phyloP scores from a whole-genome alignment of 2,888 invertebrate genomes.

The Heteromyza rotundicornis region DNA sequence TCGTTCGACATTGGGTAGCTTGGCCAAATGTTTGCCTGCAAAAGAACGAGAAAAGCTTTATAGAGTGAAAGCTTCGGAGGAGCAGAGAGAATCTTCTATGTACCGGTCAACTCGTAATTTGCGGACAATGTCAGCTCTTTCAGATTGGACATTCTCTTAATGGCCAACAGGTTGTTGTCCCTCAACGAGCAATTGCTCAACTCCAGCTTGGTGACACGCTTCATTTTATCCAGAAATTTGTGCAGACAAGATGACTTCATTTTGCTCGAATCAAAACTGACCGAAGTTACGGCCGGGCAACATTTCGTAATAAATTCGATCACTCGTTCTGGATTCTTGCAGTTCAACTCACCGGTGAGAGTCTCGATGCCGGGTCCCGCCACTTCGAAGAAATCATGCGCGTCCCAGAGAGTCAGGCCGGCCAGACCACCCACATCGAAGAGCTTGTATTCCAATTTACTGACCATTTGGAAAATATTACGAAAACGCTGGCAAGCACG shows the following conservation, averaged over 20 bases:
- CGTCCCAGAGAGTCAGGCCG: conserved; percentile 25
- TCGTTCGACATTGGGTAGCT: neutral
- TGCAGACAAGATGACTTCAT: conserved; percentile 9
- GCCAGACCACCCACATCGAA: conserved; percentile 1
- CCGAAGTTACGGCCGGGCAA: conserved; percentile 14
- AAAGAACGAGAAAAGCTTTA: neutral
- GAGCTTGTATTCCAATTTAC: conserved; percentile 21
- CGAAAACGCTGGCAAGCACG: conserved; percentile 19
- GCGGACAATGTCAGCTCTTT: conserved; percentile 11
- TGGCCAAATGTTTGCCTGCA: neutral
- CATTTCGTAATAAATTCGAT: conserved; percentile 21
- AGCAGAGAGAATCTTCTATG: no score
- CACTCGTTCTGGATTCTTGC: conserved; percentile 23
- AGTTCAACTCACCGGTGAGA: conserved; percentile 16
- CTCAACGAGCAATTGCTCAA: conserved; percentile 20
- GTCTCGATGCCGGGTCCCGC: conserved; percentile 22
- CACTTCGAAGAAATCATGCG: conserved; percentile 23
- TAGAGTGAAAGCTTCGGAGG: no score
- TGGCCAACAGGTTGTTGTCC: conserved; percentile 7
- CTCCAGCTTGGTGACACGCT: conserved; percentile 6
- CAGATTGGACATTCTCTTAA: conserved; percentile 15
- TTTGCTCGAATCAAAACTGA: conserved; percentile 16
- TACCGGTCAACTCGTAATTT: conserved; percentile 23
- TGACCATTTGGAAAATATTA: conserved; percentile 19
- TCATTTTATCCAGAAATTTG: conserved; percentile 10